Evolutionary conservation across 2,797 vertebrate species (phyloP).

Genomic region (Cyprinodon diabolis): DNA sequence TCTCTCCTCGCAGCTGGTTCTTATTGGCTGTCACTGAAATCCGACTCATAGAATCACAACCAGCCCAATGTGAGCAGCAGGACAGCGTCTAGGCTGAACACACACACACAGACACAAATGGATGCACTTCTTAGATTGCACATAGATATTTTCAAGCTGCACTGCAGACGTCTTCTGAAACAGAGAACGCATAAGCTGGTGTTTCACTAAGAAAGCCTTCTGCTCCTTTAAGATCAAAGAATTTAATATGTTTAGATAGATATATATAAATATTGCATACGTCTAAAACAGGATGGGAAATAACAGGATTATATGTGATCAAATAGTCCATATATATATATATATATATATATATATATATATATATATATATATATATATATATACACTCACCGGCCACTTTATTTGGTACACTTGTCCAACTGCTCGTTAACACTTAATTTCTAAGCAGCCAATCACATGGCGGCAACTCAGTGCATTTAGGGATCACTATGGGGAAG

Average conservation of each 20-base stretch:
- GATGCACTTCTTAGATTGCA: constrained; percentile 2
- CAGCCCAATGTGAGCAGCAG: constrained; percentile 17
- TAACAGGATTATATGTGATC: no score
- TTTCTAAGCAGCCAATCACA: no score
- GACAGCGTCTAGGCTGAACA: constrained; percentile 18
- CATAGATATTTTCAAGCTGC: constrained; percentile 2
- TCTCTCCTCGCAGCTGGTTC: constrained; percentile 38
- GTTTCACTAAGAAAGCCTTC: not conserved
- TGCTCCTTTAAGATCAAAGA: not conserved
- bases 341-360: no score
- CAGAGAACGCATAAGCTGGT: constrained; percentile 3
- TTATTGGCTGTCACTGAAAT: constrained; percentile 33
- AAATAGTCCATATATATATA: no score
- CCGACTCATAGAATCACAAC: constrained; percentile 21
- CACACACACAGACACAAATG: not conserved
- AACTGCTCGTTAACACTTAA: no score
- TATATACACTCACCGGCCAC: no score
- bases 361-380: no score
- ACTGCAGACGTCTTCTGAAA: not conserved
- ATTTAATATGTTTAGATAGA: not conserved
- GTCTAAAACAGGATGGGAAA: not conserved
- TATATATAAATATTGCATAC: not conserved
- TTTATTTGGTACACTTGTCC: no score
- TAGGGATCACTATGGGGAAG: no score
- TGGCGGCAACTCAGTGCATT: no score